Evolutionary conservation across 2,888 invertebrate genomes (phyloP).

Genomic region (Trichogramma dendrolimi): DNA sequence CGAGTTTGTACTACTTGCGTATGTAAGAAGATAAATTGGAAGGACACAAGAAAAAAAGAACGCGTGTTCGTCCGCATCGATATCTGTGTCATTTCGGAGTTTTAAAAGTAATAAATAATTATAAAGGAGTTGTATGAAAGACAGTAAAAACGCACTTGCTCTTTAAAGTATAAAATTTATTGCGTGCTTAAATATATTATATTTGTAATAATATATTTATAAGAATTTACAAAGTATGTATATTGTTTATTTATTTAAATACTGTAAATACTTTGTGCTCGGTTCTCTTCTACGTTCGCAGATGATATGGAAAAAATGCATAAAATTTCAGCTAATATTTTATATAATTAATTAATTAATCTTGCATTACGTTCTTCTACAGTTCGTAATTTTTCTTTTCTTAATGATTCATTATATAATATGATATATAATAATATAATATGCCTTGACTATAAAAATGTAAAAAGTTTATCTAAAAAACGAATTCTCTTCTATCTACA

Average conservation of each 20-base stretch:
- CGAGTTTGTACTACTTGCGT: no score
- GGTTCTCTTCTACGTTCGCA: no score
- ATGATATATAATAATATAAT: not conserved
- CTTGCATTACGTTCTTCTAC: no score
- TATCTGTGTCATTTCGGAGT: no score
- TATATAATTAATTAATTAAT: no score
- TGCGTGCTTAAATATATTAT: slow-evolving; percentile 12
- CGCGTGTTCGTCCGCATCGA: no score
- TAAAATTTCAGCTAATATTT: no score
- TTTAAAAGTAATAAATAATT: no score
- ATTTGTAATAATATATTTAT: slow-evolving; percentile 10
- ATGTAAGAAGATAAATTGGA: no score
- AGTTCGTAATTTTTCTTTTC: no score
- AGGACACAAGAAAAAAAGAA: no score
- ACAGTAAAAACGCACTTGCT: slow-evolving; percentile 1
- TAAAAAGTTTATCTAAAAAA: slow-evolving; percentile 17
- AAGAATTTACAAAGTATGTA: not conserved
- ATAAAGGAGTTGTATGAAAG: not conserved
- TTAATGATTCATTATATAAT: not conserved
- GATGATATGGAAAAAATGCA: no score
- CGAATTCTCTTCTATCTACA: slow-evolving; percentile 9
- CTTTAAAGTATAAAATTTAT: slow-evolving; percentile 22
- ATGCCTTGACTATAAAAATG: slow-evolving; percentile 16
- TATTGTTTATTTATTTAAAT: slow-evolving; percentile 3
- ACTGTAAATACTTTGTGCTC: not conserved